These are phyloP conservation scores for Melanotus villosus DNA, from an alignment of 2,888 invertebrate genomes.

Conservation along the genomic window DNA sequence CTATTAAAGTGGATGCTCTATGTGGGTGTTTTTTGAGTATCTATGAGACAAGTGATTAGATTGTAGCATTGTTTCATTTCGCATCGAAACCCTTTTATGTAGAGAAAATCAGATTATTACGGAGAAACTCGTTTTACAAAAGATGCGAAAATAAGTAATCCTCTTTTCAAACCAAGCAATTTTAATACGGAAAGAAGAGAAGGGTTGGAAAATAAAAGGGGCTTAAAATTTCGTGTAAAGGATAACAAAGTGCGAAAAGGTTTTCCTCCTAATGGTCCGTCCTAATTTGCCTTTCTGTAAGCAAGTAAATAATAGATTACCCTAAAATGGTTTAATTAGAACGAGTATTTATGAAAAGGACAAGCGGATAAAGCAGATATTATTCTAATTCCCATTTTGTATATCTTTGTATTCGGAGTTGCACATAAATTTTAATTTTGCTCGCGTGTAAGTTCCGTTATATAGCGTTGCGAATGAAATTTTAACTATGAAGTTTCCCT, in stretches of 20 bases:
- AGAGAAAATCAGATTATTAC: slow-evolving; percentile 22
- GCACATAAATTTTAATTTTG: slow-evolving; percentile 25
- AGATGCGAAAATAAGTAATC: slow-evolving; percentile 33
- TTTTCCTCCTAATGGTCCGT: slow-evolving; percentile 42
- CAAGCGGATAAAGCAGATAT: slow-evolving; percentile 34
- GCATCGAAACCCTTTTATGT: slow-evolving; percentile 22
- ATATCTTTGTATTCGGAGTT: slow-evolving; percentile 15
- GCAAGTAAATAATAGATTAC: slow-evolving; percentile 51
- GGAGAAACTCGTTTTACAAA: slow-evolving; percentile 23
- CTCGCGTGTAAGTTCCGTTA: slow-evolving; percentile 7
- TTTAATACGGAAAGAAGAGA: slow-evolving; percentile 50
- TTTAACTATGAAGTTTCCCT: slow-evolving; percentile 3
- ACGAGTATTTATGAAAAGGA: slow-evolving; percentile 41
- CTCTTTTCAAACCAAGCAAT: slow-evolving; percentile 39
- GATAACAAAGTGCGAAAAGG: slow-evolving; percentile 51
- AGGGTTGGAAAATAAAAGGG: slow-evolving; percentile 51
- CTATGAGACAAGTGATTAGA: slow-evolving; percentile 25
- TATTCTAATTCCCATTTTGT: slow-evolving; percentile 35
- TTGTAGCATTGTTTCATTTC: slow-evolving; percentile 20
- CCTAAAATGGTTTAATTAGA: slow-evolving; percentile 46
- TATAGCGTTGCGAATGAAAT: background rate
- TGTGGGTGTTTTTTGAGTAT: slow-evolving; percentile 4
- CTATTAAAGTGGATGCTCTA: slow-evolving; percentile 3
- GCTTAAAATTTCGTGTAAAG: slow-evolving; percentile 52
- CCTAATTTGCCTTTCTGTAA: slow-evolving; percentile 45